These are phyloP conservation scores for Cheilosia vernalis DNA, from an alignment of 2,888 invertebrate genomes.

Conservation along the genomic window DNA sequence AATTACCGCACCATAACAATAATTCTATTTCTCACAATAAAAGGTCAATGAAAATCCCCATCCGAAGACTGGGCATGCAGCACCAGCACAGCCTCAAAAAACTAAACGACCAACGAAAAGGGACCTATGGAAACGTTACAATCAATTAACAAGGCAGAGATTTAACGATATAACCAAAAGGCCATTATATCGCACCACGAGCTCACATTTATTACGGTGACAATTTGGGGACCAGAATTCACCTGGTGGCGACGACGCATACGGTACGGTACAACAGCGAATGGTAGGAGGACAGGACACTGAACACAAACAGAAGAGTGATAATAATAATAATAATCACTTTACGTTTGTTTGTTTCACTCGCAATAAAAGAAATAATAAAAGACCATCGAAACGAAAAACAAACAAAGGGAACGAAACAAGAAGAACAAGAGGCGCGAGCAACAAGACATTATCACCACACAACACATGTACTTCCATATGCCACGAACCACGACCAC, in stretches of 20 bases:
- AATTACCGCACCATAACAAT: constrained; percentile 75
- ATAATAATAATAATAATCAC: constrained; percentile 75
- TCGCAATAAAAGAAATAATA: constrained; percentile 66
- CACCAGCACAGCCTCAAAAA: neutral
- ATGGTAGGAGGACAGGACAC: constrained; percentile 45
- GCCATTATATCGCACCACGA: constrained; percentile 76
- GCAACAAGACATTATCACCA: constrained; percentile 73
- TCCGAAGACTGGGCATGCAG: constrained; percentile 1
- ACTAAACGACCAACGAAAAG: constrained; percentile 27
- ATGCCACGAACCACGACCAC: constrained; percentile 32
- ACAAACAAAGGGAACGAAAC: neutral
- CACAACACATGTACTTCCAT: constrained; percentile 71
- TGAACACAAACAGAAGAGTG: constrained; percentile 67
- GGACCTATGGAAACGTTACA: constrained; percentile 67
- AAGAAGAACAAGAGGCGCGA: neutral
- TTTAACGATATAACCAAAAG: constrained; percentile 75
- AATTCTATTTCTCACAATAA: constrained; percentile 76
- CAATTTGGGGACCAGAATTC: constrained; percentile 69
- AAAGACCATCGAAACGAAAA: constrained; percentile 19
- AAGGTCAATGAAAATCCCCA: constrained; percentile 71
- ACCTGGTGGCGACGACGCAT: constrained; percentile 55
- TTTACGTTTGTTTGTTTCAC: constrained; percentile 73
- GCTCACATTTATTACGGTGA: constrained; percentile 76
- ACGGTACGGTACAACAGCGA: neutral
- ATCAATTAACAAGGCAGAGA: constrained; percentile 75